Base-by-base conservation (phyloP, 2,888 invertebrate genomes). In the Calliphora vomitoria region DNA sequence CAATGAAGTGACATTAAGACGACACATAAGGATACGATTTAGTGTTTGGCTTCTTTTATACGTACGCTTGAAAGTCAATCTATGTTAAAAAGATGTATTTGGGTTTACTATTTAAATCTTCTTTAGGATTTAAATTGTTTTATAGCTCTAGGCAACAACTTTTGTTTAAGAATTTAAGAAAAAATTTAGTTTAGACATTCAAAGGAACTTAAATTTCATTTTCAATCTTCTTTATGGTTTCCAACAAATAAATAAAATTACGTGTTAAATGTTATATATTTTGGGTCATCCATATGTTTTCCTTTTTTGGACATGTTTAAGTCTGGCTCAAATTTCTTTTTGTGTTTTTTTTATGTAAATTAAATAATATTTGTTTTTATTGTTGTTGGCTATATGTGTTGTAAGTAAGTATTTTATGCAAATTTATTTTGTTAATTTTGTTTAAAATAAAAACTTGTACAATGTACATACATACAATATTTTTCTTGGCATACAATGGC, bases 1-100 rank as follows among this genome's bases (percentile, higher is more conserved):
- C 82, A 87, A 83, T 83, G 74, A 87, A 84, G 41, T 18, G 83
- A 87, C 83, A 78, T 72, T 84, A 87, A 87, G 87, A 83, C 71
- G 81, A 74, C 74, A 84, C 76, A 71, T 25, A 87, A 76, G 83
- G 75, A 80, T 74, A 50, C 3, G 15, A 64, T 38, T 72, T 66
- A 64, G 5, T 53, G 64, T 35, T n/a, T 44, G 15, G 0, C 10
- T 47, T 35, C 3, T 62, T 62, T 62, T 35, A 25, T 31, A 60
- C 18, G 6, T 31, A 60, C 18, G 6, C 8, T 35, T 47, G 8
- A 44, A 86, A 82, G 79, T 83, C 75, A 79, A 75, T 79, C 69
- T 53, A 35, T 20, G 68, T 62, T 71, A 58, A 18, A 62, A 38
- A n/a, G 15, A 50, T 44, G 11, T 44, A 3, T 44, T 44, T 44